Percentiles rank a stretch among this genome's conserved stretches.
These are phyloP conservation scores for Dasyprocta punctata DNA, from an alignment of 2,113 vertebrate species.

Conservation along the genomic window DNA sequence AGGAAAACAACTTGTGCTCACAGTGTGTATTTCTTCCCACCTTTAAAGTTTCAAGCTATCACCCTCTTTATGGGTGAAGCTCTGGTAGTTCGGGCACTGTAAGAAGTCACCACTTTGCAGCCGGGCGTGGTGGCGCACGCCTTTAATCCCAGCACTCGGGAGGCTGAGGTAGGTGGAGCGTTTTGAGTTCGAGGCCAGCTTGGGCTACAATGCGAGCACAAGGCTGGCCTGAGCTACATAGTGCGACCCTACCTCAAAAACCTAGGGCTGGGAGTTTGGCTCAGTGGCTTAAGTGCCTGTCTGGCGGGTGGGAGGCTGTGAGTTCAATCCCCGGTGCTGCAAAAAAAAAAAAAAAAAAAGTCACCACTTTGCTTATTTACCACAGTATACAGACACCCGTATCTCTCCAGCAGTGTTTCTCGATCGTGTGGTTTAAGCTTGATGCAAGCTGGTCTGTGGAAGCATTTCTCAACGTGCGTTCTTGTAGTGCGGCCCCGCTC, in stretches of 20 bases:
- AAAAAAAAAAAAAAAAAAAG: too few species aligned
- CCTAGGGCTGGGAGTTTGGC: too few species aligned
- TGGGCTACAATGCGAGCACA: too few species aligned
- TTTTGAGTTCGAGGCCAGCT: too few species aligned
- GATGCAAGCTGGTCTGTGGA: background rate
- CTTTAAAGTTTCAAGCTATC: background rate
- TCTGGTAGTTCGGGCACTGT: background rate
- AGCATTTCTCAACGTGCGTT: background rate
- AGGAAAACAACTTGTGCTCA: background rate
- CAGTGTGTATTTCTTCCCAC: background rate
- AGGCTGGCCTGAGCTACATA: too few species aligned
- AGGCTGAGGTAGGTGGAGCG: too few species aligned
- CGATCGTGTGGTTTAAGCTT: background rate
- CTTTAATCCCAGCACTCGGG: too few species aligned
- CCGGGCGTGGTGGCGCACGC: too few species aligned
- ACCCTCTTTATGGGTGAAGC: background rate
- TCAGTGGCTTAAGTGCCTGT: too few species aligned
- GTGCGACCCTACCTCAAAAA: too few species aligned
- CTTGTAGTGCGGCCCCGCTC: accelerated
- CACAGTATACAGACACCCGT: background rate
- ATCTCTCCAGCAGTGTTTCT: background rate
- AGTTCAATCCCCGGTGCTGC: too few species aligned
- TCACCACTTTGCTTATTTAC: background rate
- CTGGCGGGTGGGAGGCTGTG: too few species aligned
- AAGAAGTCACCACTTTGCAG: background rate